phyloP scores from a whole-genome alignment of 2,888 invertebrate genomes.

The Andrena trimmerana region DNA sequence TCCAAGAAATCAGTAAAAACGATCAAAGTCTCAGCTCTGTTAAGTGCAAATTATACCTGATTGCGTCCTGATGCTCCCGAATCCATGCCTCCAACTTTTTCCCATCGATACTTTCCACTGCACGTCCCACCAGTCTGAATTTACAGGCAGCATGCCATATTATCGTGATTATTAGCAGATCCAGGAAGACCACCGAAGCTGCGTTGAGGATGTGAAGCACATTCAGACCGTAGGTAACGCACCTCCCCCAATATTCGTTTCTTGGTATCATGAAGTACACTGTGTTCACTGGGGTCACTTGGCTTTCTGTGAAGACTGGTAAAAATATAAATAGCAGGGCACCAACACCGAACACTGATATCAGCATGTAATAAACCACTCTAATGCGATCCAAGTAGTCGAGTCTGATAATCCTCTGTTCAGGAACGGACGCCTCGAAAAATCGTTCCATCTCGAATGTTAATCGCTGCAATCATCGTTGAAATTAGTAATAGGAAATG shows the following conservation, averaged over 20 bases:
- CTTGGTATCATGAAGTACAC: constrained; percentile 42
- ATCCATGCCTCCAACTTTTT: constrained; percentile 28
- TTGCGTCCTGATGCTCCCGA: constrained; percentile 39
- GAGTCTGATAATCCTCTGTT: constrained; percentile 27
- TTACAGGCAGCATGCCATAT: constrained; percentile 52
- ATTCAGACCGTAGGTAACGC: constrained; percentile 31
- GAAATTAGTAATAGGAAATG: neutral
- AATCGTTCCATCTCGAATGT: constrained; percentile 49
- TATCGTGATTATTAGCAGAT: constrained; percentile 47
- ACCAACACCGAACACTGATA: constrained; percentile 9
- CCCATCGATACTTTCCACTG: neutral
- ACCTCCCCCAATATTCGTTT: constrained; percentile 40
- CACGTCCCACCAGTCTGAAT: constrained; percentile 25
- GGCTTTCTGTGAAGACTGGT: constrained; percentile 24
- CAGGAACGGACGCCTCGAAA: constrained; percentile 6
- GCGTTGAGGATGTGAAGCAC: constrained; percentile 24
- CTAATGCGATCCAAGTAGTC: neutral
- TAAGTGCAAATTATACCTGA: constrained; percentile 36
- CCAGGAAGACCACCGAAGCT: constrained; percentile 29
- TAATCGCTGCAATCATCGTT: constrained; percentile 48
- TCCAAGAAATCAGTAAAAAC: too few relatives aligned
- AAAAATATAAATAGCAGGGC: constrained; percentile 15
- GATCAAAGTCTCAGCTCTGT: too few relatives aligned
- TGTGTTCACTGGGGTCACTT: constrained; percentile 48
- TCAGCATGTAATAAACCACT: constrained; percentile 2